A percentile compares a stretch with the other conserved stretches of the same genome.
Evolutionary conservation across 2,797 vertebrate genomes (phyloP).

Genomic region (Botia kubotai): DNA sequence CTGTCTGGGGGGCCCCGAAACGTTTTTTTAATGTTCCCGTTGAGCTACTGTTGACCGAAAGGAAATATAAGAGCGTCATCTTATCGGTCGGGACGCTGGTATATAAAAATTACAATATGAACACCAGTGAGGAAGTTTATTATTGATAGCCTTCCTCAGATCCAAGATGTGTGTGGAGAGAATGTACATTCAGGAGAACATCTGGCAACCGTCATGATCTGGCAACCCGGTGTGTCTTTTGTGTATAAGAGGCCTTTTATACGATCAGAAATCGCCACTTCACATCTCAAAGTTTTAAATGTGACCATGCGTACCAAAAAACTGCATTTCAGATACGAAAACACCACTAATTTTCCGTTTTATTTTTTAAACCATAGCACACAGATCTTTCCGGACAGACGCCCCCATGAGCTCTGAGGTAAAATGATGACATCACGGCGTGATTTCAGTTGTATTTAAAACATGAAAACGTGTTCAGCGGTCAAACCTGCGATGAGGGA

Average conservation of each 20-base stretch:
- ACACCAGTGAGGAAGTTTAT: constrained; percentile 7
- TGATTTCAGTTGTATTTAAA: too few species aligned
- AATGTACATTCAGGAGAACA: neutral
- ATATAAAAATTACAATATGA: constrained; percentile 51
- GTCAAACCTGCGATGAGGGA: too few species aligned
- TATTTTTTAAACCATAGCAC: too few species aligned
- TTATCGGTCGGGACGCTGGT: constrained; percentile 42
- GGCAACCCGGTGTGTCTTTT: neutral
- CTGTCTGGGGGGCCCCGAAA: constrained; percentile 33
- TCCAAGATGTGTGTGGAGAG: neutral
- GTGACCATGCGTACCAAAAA: too few species aligned
- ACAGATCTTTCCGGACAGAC: too few species aligned
- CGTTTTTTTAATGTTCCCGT: constrained; percentile 7
- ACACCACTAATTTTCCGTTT: too few species aligned
- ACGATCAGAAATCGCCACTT: neutral
- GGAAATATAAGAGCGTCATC: constrained; percentile 35
- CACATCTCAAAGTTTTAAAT: neutral
- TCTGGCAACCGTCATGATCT: constrained; percentile 17
- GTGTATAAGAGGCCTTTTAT: neutral
- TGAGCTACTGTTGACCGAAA: constrained; percentile 16
- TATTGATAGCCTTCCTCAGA: constrained; percentile 29
- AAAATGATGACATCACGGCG: too few species aligned
- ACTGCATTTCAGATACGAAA: too few species aligned
- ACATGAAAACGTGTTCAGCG: too few species aligned
- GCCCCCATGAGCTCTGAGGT: too few species aligned